Base-by-base conservation (phyloP, 2,888 invertebrate species). In the Hylaea fasciaria region DNA sequence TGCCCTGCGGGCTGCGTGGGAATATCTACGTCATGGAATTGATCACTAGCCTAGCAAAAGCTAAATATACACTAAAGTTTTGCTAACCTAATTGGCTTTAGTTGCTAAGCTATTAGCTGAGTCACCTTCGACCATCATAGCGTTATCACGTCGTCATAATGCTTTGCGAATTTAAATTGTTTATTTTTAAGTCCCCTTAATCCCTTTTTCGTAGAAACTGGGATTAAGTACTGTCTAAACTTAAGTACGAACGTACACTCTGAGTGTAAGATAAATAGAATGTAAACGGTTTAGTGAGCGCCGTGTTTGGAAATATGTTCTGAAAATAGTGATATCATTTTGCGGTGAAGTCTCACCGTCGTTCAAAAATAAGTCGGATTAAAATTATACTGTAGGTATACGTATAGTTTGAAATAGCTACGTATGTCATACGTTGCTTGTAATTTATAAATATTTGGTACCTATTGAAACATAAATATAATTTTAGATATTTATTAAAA, bases 231-330 rank as follows among this genome's bases (percentile, higher is more conserved):
- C 51, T 44, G 43, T 7, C 8, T 17, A 32, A 17, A n/a, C 35
- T n/a, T 12, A 47, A 13, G 29, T 55, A 59, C 61, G 41, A 60
- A 55, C 57, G 37, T 57, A 61, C 61, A 64, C 71, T 71, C 76
- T 62, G 17, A 53, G 57, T 68, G 61, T 60, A 67, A 66, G 72
- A 74, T 74, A 73, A 73, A 78, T 78, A 75, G 66, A 77, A 78
- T 73, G 69, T 78, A 77, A 79, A 77, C 73, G 75, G 72, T 71
- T 76, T 72, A 71, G 63, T 68, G 68, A 74, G 72, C 68, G 64
- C 66, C 69, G 48, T 59, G 71, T 71, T 72, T 64, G 50, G 58
- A 71, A 70, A 73, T 71, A 71, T 70, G 54, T 65, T 65, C 60
- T 61, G 63, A 66, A 66, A 64, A 63, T 62, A 64, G 62, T 70